Evolutionary conservation across 2,797 vertebrate species (phyloP), one percentile per base, ranked within the genome.

Genomic region (Pitangus sulphuratus): DNA sequence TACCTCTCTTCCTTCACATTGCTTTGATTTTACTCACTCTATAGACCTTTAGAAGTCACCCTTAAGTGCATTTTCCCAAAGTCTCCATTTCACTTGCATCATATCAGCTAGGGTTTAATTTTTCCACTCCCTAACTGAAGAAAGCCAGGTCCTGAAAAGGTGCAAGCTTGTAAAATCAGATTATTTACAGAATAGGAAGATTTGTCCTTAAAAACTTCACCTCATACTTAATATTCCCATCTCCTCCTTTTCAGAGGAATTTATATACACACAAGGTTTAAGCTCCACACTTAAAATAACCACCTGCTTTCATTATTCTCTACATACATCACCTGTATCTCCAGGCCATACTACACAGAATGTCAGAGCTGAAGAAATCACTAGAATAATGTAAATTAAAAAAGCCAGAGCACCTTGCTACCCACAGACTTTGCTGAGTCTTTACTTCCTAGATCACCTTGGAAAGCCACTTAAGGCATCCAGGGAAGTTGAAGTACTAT

Each of bases 381-480:
- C 19, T 51, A 60, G 26, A 74, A 48, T 30, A 62, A 79, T 2
- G 9, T 11, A 64, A 58, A 75, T 48, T 6, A 7, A 37, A 44
- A 47, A 84, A 57, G 20, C 22, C 85, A 89, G 37, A 89, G 57
- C n/a, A 70, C 22, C 56, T 74, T 81, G 37, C 69, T 86, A 95
- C 50, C 28, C 33, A 22, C 9, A 62, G 39, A 40, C 62, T 53
- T 70, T 74, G 64, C 76, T 33, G 25, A 85, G 84, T 89, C 70
- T 85, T 87, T 92, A 82, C 75, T 93, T 95, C 90, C 51, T 81
- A 85, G 88, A 95, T 97, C 96, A 97, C 95, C 95, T 97, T 97
- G 93, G 95, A 93, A 96, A 93, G 65, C 76, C 65, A 85, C 83
- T 97, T 83, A 64, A 82, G 75, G 65, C 76, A 88, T 37, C 61